Evolutionary conservation across 2,888 invertebrate genomes (phyloP).

Genomic region (Parochlus steinenii): DNA sequence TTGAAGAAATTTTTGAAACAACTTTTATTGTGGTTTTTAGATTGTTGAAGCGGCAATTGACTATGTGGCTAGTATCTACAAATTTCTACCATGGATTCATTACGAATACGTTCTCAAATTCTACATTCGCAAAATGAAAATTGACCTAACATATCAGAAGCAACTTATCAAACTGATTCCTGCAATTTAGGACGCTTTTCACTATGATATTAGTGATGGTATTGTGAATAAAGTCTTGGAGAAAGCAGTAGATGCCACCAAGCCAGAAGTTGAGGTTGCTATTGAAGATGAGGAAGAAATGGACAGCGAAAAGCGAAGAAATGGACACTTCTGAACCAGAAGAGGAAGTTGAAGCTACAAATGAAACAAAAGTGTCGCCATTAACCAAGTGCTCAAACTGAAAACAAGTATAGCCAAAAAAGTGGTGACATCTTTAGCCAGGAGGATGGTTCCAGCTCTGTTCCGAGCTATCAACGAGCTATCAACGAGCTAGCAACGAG

Average conservation of each 20-base stretch:
- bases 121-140: constrained; percentile 54
- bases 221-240: constrained; percentile 23
- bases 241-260: constrained; percentile 15
- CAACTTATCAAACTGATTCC: constrained; percentile 62
- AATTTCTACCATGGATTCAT: constrained; percentile 72
- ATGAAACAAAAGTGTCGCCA: no score
- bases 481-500: no score
- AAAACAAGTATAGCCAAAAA: constrained; percentile 56
- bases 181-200: constrained; percentile 75
- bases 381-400: constrained; percentile 36
- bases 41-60: constrained; percentile 64
- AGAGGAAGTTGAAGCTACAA: constrained; percentile 21
- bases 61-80: constrained; percentile 29
- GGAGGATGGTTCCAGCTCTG: constrained; percentile 61
- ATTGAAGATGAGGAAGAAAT: constrained; percentile 29
- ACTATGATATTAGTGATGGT: constrained; percentile 67
- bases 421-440: constrained; percentile 53
- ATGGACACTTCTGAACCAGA: constrained; percentile 29
- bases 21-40: no score
- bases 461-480: constrained; percentile 51
- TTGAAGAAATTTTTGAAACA: no score
- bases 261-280: constrained; percentile 15
- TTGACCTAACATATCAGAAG: constrained; percentile 55
- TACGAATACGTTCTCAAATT: constrained; percentile 68
- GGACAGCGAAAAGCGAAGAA: constrained; percentile 27